Percentiles rank a stretch among this genome's conserved stretches.
phyloP scores from a whole-genome alignment of 1,140 invertebrate genomes.

The Apocrypta bakeri region DNA sequence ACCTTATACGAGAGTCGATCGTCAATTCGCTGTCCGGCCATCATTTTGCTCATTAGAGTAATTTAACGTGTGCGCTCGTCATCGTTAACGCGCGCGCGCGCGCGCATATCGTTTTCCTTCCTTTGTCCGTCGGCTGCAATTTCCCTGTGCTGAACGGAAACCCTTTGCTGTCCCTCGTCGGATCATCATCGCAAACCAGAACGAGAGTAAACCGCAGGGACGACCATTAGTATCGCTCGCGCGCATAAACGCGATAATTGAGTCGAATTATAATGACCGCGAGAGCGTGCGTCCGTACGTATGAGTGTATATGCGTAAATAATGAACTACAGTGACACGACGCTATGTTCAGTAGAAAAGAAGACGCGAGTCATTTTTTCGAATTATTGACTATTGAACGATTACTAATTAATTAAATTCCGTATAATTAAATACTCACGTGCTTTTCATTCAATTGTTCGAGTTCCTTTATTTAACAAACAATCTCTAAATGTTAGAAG shows the following conservation, averaged over 20 bases:
- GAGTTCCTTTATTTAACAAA: no score
- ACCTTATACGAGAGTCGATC: background rate
- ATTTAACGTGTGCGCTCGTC: conserved; percentile 30
- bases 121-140: conserved; percentile 25
- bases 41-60: conserved; percentile 40
- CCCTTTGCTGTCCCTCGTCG: background rate
- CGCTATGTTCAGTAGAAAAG: background rate
- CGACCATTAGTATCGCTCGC: conserved; percentile 22
- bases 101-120: conserved; percentile 36
- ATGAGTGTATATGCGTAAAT: background rate
- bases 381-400: no score
- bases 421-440: no score
- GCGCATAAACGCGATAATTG: conserved; percentile 29
- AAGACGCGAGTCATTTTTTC: no score
- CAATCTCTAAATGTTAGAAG: no score
- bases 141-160: background rate
- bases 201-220: background rate
- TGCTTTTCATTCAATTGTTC: no score
- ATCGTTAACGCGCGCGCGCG: conserved; percentile 34
- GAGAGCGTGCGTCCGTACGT: background rate
- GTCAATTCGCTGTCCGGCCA: background rate
- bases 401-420: no score
- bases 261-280: conserved; percentile 29
- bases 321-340: background rate
- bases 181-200: conserved; percentile 8